Percentiles rank a stretch among this genome's conserved stretches.
Evolutionary conservation across 1,140 invertebrate species (phyloP).

Genomic region (Atta cephalotes): DNA sequence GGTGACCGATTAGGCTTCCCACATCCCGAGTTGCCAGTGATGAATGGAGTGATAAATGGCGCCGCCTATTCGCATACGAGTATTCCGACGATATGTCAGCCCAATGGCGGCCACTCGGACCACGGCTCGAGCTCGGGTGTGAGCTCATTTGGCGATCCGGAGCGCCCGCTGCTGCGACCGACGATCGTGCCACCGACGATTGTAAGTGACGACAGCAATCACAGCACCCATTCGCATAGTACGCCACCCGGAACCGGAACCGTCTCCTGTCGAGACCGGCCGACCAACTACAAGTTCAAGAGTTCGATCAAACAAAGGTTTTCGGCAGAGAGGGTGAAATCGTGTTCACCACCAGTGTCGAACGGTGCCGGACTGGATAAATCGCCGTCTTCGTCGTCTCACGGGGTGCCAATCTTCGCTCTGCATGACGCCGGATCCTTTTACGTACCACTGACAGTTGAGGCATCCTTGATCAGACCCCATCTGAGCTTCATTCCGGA

Average conservation of each 20-base stretch:
- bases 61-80: constrained; percentile 81
- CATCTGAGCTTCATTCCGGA: constrained; percentile 88
- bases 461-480: constrained; percentile 91
- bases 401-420: constrained; percentile 92
- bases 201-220: constrained; percentile 83
- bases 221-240: constrained; percentile 82
- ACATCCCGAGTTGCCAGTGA: constrained; percentile 84
- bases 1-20: constrained; percentile 87
- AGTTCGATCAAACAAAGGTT: constrained; percentile 97
- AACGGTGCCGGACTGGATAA: constrained; percentile 74
- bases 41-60: constrained; percentile 82
- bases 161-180: constrained; percentile 75
- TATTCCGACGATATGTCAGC: constrained; percentile 82
- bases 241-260: constrained; percentile 61
- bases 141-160: constrained; percentile 82
- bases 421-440: constrained; percentile 95
- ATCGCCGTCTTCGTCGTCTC: constrained; percentile 66
- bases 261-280: constrained; percentile 78
- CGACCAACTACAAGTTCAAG: constrained; percentile 95
- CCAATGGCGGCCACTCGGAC: constrained; percentile 83
- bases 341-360: constrained; percentile 77
- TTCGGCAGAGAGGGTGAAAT: constrained; percentile 84
- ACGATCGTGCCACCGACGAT: constrained; percentile 76
- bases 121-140: constrained; percentile 83
- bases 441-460: constrained; percentile 96